Base-by-base conservation (phyloP, 2,797 vertebrate species). In the Sebastes variabilis region DNA sequence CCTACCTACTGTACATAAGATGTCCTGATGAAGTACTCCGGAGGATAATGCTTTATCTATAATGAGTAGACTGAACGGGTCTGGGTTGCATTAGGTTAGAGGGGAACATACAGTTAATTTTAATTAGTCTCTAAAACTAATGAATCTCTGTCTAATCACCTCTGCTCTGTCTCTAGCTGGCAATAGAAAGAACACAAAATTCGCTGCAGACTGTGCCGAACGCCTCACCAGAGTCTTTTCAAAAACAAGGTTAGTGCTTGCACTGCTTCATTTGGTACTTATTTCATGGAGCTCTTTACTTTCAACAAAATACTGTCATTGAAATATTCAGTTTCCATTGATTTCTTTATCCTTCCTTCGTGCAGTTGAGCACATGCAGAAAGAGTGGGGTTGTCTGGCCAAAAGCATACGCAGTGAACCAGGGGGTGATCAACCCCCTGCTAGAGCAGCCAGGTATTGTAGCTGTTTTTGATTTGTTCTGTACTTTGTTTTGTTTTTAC, bases 291-390 rank as follows among this genome's bases (percentile, higher is more conserved):
- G 11, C 5, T 71, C 5, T 49, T 52, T 55, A 73, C 72, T 62
- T 67, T 12, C 42, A 34, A 24, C 56, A 1, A 30, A 59, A 66
- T 13, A 4, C 16, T 32, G 2, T 66, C 4, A 32, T 18, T 49
- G 2, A 75, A 77, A 71, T 81, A 62, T 10, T 66, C 4, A 12
- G 11, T 65, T 65, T 38, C 6, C n/a, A 22, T 20, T 55, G 12
- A 72, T 55, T 22, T 66, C 5, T 12, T 22, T 78, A 12, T 49
- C 13, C 14, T 81, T 69, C 22, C 8, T 77, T 86, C 7, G 5
- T 83, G 14, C 72, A 96, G 96, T 94, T 83, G 89, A 93, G 34
- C 75, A 86, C 22, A 79, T 96, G 32, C 87, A 94, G 72, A 89
- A 85, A 52, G 84, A 94, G 24, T 96, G 93, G 89, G 25, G 24